Evolutionary conservation across 2,888 invertebrate genomes (phyloP).

Genomic region (Anthoptus insignis): DNA sequence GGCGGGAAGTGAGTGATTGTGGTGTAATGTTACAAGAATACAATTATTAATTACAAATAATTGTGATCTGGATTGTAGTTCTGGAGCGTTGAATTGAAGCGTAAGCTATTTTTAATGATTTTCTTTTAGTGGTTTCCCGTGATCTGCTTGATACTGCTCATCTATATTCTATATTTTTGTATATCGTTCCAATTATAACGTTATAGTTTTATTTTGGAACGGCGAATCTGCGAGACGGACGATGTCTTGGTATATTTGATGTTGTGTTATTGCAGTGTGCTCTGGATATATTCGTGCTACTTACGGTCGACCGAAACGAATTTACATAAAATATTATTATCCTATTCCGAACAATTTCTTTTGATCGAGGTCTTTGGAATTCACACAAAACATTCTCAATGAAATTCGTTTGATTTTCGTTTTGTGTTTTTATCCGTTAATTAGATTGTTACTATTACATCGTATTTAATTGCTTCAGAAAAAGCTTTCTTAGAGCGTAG

Average conservation of each 20-base stretch:
- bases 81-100: conserved; percentile 33
- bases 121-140: conserved; percentile 31
- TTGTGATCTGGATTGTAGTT: conserved; percentile 26
- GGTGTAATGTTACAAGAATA: conserved; percentile 32
- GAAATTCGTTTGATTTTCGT: background rate
- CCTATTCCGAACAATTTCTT: conserved; percentile 18
- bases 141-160: conserved; percentile 23
- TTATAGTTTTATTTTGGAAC: conserved; percentile 26
- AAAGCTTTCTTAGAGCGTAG: no score
- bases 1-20: conserved; percentile 39
- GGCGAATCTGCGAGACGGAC: background rate
- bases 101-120: conserved; percentile 48
- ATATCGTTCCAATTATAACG: conserved; percentile 27
- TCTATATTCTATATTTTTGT: conserved; percentile 31
- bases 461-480: no score
- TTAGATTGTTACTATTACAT: no score
- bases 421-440: background rate
- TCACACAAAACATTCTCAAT: conserved; percentile 11
- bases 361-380: conserved; percentile 8
- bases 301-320: conserved; percentile 12
- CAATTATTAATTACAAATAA: conserved; percentile 17
- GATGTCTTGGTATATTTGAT: conserved; percentile 18
- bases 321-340: conserved; percentile 25
- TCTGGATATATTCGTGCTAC: conserved; percentile 18
- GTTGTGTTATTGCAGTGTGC: background rate